phyloP scores from a whole-genome alignment of 2,113 vertebrate genomes.

The Panthera uncia region DNA sequence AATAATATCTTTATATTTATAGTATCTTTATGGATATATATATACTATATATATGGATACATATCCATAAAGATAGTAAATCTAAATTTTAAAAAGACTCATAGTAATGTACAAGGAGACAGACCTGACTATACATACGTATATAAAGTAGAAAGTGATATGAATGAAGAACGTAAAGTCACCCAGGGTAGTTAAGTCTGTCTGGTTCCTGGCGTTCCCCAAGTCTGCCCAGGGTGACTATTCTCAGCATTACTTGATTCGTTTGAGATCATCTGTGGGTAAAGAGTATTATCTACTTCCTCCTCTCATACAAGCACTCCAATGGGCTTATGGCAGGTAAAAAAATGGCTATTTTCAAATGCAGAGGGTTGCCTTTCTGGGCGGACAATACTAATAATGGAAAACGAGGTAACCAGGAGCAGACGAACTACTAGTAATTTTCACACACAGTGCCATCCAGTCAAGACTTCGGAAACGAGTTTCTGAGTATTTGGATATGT shows the following conservation, averaged over 20 bases:
- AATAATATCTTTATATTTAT: no score
- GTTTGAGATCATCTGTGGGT: neutral
- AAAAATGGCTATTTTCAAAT: neutral
- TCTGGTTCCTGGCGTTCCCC: rapidly evolving
- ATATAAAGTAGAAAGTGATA: neutral
- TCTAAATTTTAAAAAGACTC: neutral
- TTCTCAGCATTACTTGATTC: neutral
- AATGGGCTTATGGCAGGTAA: neutral
- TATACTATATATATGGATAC: no score
- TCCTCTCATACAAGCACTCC: neutral
- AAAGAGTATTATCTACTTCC: neutral
- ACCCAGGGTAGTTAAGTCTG: neutral
- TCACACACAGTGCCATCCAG: neutral
- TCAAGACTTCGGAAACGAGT: neutral
- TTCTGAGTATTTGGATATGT: neutral
- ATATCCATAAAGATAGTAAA: neutral
- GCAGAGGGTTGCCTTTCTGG: neutral
- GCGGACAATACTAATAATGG: neutral
- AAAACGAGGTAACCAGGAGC: neutral
- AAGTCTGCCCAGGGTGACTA: neutral
- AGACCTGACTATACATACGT: no score
- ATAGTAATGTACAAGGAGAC: neutral
- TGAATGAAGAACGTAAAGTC: neutral
- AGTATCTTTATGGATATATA: no score
- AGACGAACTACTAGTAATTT: neutral